phyloP scores from a whole-genome alignment of 2,113 vertebrate species.

The Rhinolophus ferrumequinum region DNA sequence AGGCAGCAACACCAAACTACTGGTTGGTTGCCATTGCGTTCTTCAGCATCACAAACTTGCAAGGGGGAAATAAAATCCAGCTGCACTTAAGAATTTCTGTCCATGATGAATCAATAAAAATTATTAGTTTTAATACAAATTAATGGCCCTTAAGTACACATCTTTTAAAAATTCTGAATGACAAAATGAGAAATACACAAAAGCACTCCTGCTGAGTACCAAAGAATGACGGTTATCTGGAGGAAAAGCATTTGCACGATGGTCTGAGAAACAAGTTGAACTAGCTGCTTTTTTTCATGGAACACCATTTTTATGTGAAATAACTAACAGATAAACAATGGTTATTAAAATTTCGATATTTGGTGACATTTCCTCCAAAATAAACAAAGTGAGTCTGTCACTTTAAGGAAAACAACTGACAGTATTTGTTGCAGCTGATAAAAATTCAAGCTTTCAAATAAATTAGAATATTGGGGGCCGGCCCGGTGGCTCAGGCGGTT shows the following conservation, averaged over 20 bases:
- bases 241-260: background rate
- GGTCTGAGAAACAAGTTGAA: background rate
- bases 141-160: background rate
- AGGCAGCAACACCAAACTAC: background rate
- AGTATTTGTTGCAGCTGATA: background rate
- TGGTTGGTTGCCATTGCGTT: background rate
- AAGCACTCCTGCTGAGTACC: background rate
- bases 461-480: background rate
- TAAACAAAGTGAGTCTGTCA: background rate
- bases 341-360: background rate
- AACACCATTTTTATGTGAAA: background rate
- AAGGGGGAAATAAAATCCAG: background rate
- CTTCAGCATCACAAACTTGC: background rate
- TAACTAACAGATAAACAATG: background rate
- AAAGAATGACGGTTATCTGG: background rate
- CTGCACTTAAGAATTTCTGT: background rate
- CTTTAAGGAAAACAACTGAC: background rate
- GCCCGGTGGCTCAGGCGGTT: too few species aligned
- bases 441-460: background rate
- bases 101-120: background rate
- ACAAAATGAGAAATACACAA: background rate
- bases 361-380: background rate
- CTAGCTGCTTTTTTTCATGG: background rate
- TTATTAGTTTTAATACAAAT: background rate
- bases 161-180: background rate